Conservation (phyloP, 2,888 invertebrate genomes). For the Xylocampa areola region DNA sequence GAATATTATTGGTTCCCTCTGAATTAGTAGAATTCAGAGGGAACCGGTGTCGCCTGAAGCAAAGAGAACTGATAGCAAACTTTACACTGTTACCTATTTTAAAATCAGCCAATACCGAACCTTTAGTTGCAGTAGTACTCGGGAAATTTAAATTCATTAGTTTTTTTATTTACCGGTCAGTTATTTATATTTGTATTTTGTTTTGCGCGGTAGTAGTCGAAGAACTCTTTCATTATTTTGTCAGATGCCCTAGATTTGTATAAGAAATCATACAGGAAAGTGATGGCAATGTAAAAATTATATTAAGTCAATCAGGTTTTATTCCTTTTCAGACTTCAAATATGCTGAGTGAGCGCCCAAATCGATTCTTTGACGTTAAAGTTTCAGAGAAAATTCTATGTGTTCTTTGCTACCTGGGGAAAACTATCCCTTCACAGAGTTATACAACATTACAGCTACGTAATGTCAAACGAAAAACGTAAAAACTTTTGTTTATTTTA, state of each 20-base stretch:
- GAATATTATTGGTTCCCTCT: background rate
- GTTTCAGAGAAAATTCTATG: background rate
- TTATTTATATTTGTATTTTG: background rate
- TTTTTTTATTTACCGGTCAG: slow-evolving; percentile 47
- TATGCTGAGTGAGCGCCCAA: no score
- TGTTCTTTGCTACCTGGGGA: background rate
- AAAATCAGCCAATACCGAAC: slow-evolving; percentile 41
- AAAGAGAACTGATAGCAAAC: slow-evolving; percentile 38
- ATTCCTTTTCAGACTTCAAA: no score
- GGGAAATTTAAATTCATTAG: slow-evolving; percentile 54
- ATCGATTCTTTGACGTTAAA: no score
- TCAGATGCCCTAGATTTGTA: no score
- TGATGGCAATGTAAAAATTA: no score
- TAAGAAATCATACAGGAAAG: no score
- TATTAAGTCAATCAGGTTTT: no score
- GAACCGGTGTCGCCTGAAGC: slow-evolving; percentile 12
- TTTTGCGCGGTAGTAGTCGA: background rate
- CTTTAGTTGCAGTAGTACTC: slow-evolving; percentile 50
- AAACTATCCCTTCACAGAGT: background rate
- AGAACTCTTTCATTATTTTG: background rate
- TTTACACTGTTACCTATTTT: slow-evolving; percentile 51
- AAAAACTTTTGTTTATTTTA: slow-evolving; percentile 5
- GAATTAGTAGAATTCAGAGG: slow-evolving; percentile 23
- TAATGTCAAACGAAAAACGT: background rate
- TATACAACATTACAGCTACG: background rate